Evolutionary conservation across 2,888 invertebrate genomes (phyloP).

Genomic region (Dryocosmus kuriphilus): DNA sequence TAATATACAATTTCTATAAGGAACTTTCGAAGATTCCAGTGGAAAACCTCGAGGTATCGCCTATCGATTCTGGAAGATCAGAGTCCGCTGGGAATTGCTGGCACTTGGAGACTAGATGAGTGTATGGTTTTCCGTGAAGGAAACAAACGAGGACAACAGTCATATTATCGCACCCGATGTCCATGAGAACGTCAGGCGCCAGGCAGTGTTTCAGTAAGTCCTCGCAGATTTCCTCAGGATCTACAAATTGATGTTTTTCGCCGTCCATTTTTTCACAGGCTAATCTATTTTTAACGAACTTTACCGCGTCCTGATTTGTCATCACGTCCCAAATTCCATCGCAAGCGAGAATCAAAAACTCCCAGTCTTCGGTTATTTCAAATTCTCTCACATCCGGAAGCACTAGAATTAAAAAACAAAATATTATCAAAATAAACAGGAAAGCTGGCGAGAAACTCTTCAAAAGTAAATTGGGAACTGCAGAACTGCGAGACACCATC

Average conservation of each 20-base stretch:
- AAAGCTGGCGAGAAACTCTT: no score
- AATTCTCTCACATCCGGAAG: slow-evolving; percentile 94
- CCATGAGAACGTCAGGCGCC: slow-evolving; percentile 98
- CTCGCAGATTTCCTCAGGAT: slow-evolving; percentile 97
- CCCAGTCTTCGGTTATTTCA: slow-evolving; percentile 92
- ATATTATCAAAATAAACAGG: slow-evolving; percentile 20
- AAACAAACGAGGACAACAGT: slow-evolving; percentile 95
- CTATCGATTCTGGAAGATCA: slow-evolving; percentile 1
- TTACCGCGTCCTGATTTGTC: slow-evolving; percentile 95
- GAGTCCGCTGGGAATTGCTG: slow-evolving; percentile 60
- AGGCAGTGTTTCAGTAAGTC: slow-evolving; percentile 96
- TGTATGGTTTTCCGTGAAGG: slow-evolving; percentile 80
- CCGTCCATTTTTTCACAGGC: slow-evolving; percentile 52
- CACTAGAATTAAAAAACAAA: slow-evolving; percentile 81
- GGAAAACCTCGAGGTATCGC: background rate
- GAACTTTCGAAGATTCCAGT: slow-evolving; percentile 17
- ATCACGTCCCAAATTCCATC: slow-evolving; percentile 99
- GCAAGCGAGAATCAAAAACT: slow-evolving; percentile 97
- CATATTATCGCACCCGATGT: slow-evolving; percentile 99
- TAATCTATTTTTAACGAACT: slow-evolving; percentile 92
- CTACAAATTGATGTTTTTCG: slow-evolving; percentile 80
- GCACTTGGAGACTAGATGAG: slow-evolving; percentile 68
- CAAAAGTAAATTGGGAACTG: no score
- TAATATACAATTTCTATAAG: slow-evolving; percentile 31
- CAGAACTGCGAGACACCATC: no score